Percentiles rank a stretch among this genome's conserved stretches.
Conservation (phyloP, 1,140 invertebrate genomes). For the Drosophila ambigua region DNA sequence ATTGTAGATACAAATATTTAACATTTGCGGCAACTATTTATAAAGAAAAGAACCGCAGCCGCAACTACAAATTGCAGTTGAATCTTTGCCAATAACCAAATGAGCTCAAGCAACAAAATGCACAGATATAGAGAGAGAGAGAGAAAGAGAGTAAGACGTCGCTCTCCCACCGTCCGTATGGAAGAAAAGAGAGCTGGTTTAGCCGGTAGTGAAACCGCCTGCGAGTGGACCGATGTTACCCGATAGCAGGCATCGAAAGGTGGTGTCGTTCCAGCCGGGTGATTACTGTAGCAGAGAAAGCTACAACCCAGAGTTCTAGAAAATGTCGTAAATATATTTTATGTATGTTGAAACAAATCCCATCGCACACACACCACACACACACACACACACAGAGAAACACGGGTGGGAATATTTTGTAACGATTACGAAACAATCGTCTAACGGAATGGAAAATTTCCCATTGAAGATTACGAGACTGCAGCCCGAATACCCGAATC, state of each 20-base stretch:
- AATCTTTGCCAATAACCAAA: conserved; percentile 58
- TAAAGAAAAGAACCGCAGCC: conserved; percentile 48
- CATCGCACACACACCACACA: conserved; percentile 21
- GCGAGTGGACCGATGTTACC: conserved; percentile 32
- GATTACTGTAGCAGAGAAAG: too few relatives aligned
- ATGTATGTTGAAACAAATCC: conserved; percentile 1
- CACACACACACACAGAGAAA: conserved; percentile 18
- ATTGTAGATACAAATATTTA: conserved; percentile 22
- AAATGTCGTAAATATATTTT: conserved; percentile 36
- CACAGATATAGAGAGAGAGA: too few relatives aligned
- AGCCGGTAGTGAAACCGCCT: conserved; percentile 46
- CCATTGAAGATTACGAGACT: conserved; percentile 65
- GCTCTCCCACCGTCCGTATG: too few relatives aligned
- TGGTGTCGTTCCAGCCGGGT: conserved; percentile 13
- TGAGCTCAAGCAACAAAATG: conserved; percentile 14
- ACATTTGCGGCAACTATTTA: conserved; percentile 63
- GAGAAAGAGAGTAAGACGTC: neutral
- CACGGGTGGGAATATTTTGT: conserved; percentile 22
- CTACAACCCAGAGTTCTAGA: conserved; percentile 30
- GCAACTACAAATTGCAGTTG: conserved; percentile 66
- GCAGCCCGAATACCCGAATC: conserved; percentile 24
- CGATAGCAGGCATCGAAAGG: conserved; percentile 57
- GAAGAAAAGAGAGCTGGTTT: conserved; percentile 32
- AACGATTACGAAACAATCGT: conserved; percentile 68
- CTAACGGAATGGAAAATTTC: too few relatives aligned